Evolutionary conservation across 92 coral and sea anemone species (phyloP).

Genomic region (Anthopleura xanthogrammica): DNA sequence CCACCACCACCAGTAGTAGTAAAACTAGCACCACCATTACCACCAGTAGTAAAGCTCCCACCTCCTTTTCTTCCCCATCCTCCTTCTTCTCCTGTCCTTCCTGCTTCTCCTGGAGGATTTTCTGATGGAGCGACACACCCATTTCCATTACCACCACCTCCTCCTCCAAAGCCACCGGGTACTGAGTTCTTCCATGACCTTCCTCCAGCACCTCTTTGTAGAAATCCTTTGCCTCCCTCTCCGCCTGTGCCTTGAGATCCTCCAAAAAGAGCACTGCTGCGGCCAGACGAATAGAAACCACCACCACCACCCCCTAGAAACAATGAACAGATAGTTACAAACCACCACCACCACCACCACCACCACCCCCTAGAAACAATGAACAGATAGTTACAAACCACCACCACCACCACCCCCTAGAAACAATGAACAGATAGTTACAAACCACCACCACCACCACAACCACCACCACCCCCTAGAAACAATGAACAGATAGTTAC

Average conservation of each 20-base stretch:
- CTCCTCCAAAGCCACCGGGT: constrained; percentile 20
- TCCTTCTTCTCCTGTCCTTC: too few species aligned
- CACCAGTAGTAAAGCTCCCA: too few species aligned
- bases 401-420: neutral
- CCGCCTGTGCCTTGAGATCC: constrained; percentile 42
- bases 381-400: neutral
- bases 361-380: neutral
- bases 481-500: neutral
- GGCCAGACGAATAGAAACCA: constrained; percentile 38
- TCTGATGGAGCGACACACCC: neutral
- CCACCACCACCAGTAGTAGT: too few species aligned
- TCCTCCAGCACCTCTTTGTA: constrained; percentile 46
- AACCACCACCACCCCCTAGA: neutral
- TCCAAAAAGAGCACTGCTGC: constrained; percentile 45
- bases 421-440: neutral
- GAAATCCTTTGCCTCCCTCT: constrained; percentile 52
- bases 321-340: neutral
- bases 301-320: constrained; percentile 44
- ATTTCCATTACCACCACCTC: constrained; percentile 25
- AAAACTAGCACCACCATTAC: too few species aligned
- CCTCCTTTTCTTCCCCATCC: too few species aligned
- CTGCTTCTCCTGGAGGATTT: too few species aligned
- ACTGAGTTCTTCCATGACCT: neutral
- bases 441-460: neutral
- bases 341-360: neutral